Base-by-base conservation (phyloP, 64 coral and sea anemone genomes). In the Pocillopora damicornis region DNA sequence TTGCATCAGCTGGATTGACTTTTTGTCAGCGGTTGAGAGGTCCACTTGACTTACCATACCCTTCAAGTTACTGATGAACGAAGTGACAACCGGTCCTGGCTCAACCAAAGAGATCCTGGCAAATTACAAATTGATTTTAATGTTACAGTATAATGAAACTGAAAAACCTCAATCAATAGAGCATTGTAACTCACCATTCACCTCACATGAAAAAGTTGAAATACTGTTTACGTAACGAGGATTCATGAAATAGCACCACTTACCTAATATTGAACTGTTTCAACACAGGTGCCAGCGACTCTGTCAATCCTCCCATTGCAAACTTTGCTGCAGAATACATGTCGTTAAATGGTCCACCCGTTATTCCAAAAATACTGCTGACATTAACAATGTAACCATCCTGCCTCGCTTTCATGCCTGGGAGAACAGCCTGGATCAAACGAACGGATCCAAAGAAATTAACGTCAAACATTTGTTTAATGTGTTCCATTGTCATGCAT, bases 11-110 rank as follows among this genome's bases (percentile, higher is more conserved):
- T 83, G 60, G 61, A 91, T 68, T 10, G 83, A 91, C 59, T 81
- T 71, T 14, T 94, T 82, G 15, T 94, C 93, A 87, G 88, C 75
- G 37, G 72, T 72, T 14, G 93, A 91, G 20, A 91, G 63, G 82
- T 94, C 89, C 11, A 91, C 82, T 63, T 91, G 66, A 18, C 87
- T 76, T 56, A 71, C 37, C n/a, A 91, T 75, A 2, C 58, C 77
- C 23, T 76, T 87, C 11, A 45, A 77, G 14, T 65, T 90, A 60
- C 13, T 60, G 26, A 83, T 36, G 7, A 94, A 82, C 16, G 74
- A 71, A 16, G 93, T 94, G 14, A 79, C 35, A 16, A 88, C 72
- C 1, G 93, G 93, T 5, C 89, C 93, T 1, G 93, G 93, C 26
- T 94, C 83, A 3, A 94, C 87, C 58, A 94, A 18, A 5, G 93